Evolutionary conservation across 2,113 vertebrate genomes (phyloP), one percentile per base, ranked within the genome.

Genomic region (Etheostoma spectabile): DNA sequence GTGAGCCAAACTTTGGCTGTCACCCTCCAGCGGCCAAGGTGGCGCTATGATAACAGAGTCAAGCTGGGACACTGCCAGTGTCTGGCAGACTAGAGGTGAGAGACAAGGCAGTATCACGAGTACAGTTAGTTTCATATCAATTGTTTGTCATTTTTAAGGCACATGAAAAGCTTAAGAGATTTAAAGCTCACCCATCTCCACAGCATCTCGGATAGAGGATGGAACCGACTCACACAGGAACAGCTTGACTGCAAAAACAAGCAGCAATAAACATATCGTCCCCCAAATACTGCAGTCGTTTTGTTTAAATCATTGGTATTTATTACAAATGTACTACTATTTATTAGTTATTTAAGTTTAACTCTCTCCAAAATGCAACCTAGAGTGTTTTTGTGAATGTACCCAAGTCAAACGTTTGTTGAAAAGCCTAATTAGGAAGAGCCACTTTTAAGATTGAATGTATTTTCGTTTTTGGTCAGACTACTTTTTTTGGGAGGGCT

Each of bases 41-140:
- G 98, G 97, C 5, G 96, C 97, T 70, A 99, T 96, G 92, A 99
- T 99, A 74, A 99, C 97, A 0, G 98, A 99, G 93, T 99, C 98
- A 48, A 99, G 93, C 89, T 98, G 97, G 71, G 97, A 95, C 59
- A 99, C 96, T 3, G 96, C 96, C 0, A 99, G 95, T 5, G 96
- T 95, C 60, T 94, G 95, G 75, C 97, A 98, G 0, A 97, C 98
- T 99, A 74, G 16, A 42, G 51, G 88, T 4, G 24, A 87, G 18
- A 59, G 56, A 71, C 18, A 68, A 21, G 73, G 35, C 1, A 24
- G 24, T 21, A 42, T 24, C 10, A 19, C 2, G 1, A 51, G 33
- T 14, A 46, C 22, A 27, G 27, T 52, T 64, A 60, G 4, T 15
- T 66, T 62, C 12, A 59, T 8, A 57, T 46, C 19, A 38, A 24